These are phyloP conservation scores for Carassius auratus DNA, from an alignment of 2,113 vertebrate genomes.

Conservation along the genomic window DNA sequence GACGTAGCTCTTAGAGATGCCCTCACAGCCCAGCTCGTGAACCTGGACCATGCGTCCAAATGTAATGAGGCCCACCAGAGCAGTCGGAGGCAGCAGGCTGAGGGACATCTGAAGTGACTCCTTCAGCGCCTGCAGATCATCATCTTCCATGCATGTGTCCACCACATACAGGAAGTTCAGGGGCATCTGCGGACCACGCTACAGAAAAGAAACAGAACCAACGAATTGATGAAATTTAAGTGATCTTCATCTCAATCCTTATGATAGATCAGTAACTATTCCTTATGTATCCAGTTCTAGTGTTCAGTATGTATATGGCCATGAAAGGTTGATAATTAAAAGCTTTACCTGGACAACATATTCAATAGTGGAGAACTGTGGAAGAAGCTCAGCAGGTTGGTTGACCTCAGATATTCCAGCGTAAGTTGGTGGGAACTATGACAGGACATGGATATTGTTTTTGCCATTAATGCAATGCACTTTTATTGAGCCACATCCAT, in stretches of 20 bases:
- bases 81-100: conserved; percentile 91
- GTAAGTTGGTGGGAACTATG: conserved; percentile 95
- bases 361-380: conserved; percentile 98
- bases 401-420: conserved; percentile 97
- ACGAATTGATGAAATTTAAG: background rate
- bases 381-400: conserved; percentile 94
- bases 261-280: background rate
- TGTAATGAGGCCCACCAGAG: conserved; percentile 94
- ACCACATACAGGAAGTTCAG: conserved; percentile 97
- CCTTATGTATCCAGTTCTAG: background rate
- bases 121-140: conserved; percentile 95
- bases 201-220: conserved; percentile 5
- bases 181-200: conserved; percentile 97
- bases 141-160: conserved; percentile 99
- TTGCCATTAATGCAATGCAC: background rate
- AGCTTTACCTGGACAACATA: conserved; percentile 94
- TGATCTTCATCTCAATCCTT: background rate
- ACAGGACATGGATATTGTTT: conserved; percentile 11
- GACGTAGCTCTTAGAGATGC: conserved; percentile 97
- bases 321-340: background rate
- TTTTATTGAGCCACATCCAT: background rate
- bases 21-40: conserved; percentile 95
- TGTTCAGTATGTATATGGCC: background rate
- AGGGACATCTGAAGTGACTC: conserved; percentile 98
- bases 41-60: conserved; percentile 98